Evolutionary conservation across 2,113 vertebrate species (phyloP).

Genomic region (Plotosus lineatus): DNA sequence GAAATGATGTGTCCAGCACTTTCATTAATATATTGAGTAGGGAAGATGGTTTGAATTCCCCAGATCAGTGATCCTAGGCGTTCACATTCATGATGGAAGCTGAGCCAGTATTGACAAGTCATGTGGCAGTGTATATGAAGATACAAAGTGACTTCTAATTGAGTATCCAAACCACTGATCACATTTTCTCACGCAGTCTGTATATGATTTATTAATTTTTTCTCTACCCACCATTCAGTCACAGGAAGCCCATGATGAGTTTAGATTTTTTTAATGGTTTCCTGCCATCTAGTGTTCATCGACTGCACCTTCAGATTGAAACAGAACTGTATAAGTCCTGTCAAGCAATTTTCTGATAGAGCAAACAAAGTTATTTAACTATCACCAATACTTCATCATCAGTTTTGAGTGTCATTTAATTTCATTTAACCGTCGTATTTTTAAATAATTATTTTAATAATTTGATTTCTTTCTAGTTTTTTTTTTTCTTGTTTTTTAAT

Average conservation of each 20-base stretch:
- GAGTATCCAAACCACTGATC: background rate
- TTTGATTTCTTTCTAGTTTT: background rate
- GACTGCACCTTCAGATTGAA: background rate
- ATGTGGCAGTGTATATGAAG: background rate
- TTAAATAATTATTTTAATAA: background rate
- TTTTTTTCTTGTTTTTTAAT: background rate
- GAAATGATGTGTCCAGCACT: background rate
- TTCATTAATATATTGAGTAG: background rate
- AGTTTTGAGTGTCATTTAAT: background rate
- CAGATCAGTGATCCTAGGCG: background rate
- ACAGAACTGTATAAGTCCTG: background rate
- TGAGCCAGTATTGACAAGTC: background rate
- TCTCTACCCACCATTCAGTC: background rate
- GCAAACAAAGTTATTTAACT: background rate
- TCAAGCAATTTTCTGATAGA: background rate
- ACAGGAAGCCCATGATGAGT: background rate
- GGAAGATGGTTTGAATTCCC: background rate
- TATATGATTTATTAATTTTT: background rate
- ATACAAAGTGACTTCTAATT: background rate
- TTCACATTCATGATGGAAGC: background rate
- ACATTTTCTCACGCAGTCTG: background rate
- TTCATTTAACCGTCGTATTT: too few relatives aligned
- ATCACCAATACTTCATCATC: background rate
- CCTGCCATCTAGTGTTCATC: slow-evolving; percentile 47
- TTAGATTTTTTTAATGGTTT: slow-evolving; percentile 10